Evolutionary conservation across 2,888 invertebrate genomes (phyloP).

Genomic region (Creontiades dilutus): DNA sequence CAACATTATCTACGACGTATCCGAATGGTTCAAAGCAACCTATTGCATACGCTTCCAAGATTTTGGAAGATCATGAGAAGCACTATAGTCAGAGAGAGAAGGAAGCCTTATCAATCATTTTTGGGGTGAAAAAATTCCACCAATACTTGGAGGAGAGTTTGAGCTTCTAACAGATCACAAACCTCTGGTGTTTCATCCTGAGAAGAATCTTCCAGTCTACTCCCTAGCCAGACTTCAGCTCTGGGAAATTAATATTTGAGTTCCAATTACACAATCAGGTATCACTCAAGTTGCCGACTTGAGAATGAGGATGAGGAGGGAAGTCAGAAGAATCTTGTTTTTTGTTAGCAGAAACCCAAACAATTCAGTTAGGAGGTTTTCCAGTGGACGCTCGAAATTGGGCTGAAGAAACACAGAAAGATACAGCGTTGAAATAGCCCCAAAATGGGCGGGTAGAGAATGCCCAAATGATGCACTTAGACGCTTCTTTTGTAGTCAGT

Average conservation of each 20-base stretch:
- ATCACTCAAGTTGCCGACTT: neutral
- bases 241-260: neutral
- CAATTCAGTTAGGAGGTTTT: neutral
- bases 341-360: no score
- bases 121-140: slow-evolving; percentile 13
- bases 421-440: neutral
- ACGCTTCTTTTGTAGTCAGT: neutral
- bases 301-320: neutral
- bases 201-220: slow-evolving; percentile 1
- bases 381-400: neutral
- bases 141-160: neutral
- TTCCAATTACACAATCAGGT: neutral
- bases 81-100: neutral
- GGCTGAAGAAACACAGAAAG: neutral
- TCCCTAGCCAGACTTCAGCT: neutral
- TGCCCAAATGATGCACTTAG: neutral
- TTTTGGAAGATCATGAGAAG: neutral
- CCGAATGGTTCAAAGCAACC: neutral
- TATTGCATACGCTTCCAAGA: neutral
- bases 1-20: no score
- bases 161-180: slow-evolving; percentile 10
- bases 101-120: neutral
- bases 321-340: neutral
- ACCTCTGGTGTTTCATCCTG: slow-evolving; percentile 20
- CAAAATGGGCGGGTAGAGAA: neutral